A percentile compares a stretch with the other conserved stretches of the same genome.
Evolutionary conservation across 2,113 vertebrate species (phyloP).

Genomic region (Thamnophis sirtalis): DNA sequence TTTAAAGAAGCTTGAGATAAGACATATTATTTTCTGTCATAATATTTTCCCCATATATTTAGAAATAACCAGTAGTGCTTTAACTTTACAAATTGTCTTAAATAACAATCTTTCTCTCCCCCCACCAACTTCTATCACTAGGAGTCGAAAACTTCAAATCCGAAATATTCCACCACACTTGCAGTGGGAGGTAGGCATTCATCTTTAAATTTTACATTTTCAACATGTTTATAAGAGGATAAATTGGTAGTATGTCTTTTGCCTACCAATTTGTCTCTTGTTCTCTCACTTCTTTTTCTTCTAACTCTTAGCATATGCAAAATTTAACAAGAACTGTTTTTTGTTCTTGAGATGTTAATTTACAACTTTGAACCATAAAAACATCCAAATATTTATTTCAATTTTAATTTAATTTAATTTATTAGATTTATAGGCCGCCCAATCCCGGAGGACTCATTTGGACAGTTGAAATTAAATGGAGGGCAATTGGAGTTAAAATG

Average conservation of each 20-base stretch:
- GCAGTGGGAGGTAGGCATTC: conserved; percentile 89
- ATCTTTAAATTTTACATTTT: conserved; percentile 51
- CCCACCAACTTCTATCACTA: conserved; percentile 64
- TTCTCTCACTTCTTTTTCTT: conserved; percentile 6
- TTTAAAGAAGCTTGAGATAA: conserved; percentile 43
- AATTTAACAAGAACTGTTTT: conserved; percentile 33
- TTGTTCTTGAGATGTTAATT: conserved; percentile 46
- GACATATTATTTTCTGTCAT: neutral
- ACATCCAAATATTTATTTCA: conserved; percentile 63
- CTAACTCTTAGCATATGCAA: conserved; percentile 48
- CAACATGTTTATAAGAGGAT: conserved; percentile 37
- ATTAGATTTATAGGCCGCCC: too few relatives aligned
- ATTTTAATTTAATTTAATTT: too few relatives aligned
- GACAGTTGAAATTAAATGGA: conserved; percentile 47
- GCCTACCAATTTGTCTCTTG: neutral
- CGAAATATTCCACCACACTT: conserved; percentile 93
- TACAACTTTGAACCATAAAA: conserved; percentile 59
- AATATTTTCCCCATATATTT: conserved; percentile 25
- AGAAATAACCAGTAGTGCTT: conserved; percentile 10
- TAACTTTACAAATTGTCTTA: conserved; percentile 34
- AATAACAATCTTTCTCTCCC: conserved; percentile 25
- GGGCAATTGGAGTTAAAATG: conserved; percentile 47
- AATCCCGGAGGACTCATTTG: too few relatives aligned
- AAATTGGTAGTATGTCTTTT: conserved; percentile 18
- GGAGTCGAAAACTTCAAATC: conserved; percentile 93